phyloP scores from a whole-genome alignment of 1,140 invertebrate genomes.

The Trinorchestia longiramus region DNA sequence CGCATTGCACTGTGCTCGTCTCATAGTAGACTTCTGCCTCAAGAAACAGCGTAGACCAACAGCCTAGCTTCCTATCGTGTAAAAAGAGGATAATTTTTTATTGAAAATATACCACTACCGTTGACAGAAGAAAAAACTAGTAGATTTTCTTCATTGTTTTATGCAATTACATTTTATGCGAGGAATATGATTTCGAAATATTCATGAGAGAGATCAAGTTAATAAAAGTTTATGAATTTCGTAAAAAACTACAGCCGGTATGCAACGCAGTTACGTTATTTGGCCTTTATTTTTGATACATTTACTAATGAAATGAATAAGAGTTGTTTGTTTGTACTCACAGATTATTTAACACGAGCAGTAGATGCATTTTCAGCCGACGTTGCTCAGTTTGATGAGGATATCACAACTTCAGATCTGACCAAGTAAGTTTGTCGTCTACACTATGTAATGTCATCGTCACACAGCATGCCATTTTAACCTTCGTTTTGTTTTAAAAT shows the following conservation, averaged over 20 bases:
- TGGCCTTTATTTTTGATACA: not conserved
- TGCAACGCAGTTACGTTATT: not conserved
- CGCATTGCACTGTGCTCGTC: too few species aligned
- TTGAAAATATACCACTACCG: too few species aligned
- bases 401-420: not conserved
- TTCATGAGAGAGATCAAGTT: not conserved
- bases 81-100: too few species aligned
- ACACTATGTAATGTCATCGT: not conserved
- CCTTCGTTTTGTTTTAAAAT: not conserved
- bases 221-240: too few species aligned
- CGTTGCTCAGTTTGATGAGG: not conserved
- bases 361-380: not conserved
- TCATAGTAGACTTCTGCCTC: too few species aligned
- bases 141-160: not conserved
- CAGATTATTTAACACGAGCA: constrained; percentile 28
- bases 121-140: too few species aligned
- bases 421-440: not conserved
- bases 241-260: not conserved
- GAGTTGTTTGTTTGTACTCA: not conserved
- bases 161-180: not conserved
- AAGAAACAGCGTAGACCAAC: too few species aligned
- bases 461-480: not conserved
- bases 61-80: too few species aligned
- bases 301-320: not conserved
- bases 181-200: not conserved